Evolutionary conservation across 2,888 invertebrate species (phyloP), one percentile per base, ranked within the genome.

Genomic region (Prosopocoilus inquinatus): DNA sequence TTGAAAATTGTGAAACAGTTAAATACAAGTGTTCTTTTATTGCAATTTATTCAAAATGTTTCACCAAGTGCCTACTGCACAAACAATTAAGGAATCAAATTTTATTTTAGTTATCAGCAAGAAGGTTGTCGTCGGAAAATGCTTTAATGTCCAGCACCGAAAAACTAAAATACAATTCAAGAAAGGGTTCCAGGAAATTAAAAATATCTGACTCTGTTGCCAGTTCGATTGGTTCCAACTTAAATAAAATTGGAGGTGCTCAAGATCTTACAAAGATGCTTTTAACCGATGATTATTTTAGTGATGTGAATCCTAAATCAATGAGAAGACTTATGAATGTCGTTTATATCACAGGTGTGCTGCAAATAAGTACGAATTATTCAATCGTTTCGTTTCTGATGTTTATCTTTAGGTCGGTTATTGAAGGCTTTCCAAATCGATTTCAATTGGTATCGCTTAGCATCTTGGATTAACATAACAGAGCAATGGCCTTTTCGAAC

Each of bases 401-500:
- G 76, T 3, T 73, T 94, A 28, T 28, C 7, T 28, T 3, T 28
- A 96, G 20, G 96, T 61, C 91, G 98, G 52, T 83, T 99, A 63
- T 82, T 99, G 65, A 93, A 98, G 83, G 95, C 98, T 72, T 97
- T 98, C 84, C 95, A 96, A 81, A 93, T 99, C 66, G 98, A 99
- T 75, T 99, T 99, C 80, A 96, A 94, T 79, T 99, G 98, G 98
- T 94, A 96, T 79, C 91, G 95, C 67, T 82, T 99, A 67, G 96
- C 96, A 59, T 93, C 94, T 55, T 98, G 98, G 98, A 92, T 98
- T 64, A 97, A 98, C 78, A 87, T 99, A 54, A 96, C 97, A 0
- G 99, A 99, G 74, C 98, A 98, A 75, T 99, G 98, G 98, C 98
- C 98, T 0, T 92, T 96, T 78, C 84, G 97, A 52, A 93, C 96